Conservation (phyloP, 2,888 invertebrate genomes). For the Digitonthophagus gazella region DNA sequence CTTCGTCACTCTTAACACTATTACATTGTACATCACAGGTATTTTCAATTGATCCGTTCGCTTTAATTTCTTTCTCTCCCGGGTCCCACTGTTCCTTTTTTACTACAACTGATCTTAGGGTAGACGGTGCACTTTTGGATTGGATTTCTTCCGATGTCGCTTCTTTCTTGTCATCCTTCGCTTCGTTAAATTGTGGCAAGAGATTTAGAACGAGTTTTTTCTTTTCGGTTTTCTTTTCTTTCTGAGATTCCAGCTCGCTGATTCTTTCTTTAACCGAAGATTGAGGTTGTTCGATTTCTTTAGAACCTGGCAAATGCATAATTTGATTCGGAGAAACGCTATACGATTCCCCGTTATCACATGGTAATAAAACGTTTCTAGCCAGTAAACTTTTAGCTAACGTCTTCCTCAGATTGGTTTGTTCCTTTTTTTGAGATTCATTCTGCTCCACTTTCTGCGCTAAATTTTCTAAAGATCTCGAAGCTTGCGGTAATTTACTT, state of each 20-base stretch:
- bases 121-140: slow-evolving; percentile 37
- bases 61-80: slow-evolving; percentile 52
- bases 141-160: slow-evolving; percentile 32
- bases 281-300: slow-evolving; percentile 37
- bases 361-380: slow-evolving; percentile 81
- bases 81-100: slow-evolving; percentile 69
- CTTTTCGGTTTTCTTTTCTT: slow-evolving; percentile 44
- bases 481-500: slow-evolving; percentile 55
- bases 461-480: slow-evolving; percentile 68
- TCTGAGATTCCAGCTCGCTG: slow-evolving; percentile 66
- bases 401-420: slow-evolving; percentile 26
- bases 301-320: slow-evolving; percentile 65
- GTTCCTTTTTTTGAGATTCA: slow-evolving; percentile 28
- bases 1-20: slow-evolving; percentile 34
- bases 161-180: slow-evolving; percentile 37
- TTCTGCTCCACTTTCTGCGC: slow-evolving; percentile 44
- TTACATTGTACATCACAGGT: slow-evolving; percentile 50
- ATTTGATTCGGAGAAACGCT: slow-evolving; percentile 91
- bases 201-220: slow-evolving; percentile 57
- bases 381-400: slow-evolving; percentile 47
- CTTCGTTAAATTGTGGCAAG: slow-evolving; percentile 55
- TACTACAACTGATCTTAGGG: slow-evolving; percentile 45
- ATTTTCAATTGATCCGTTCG: slow-evolving; percentile 43
- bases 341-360: slow-evolving; percentile 81
- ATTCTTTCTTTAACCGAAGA: slow-evolving; percentile 71